Evolutionary conservation across 2,797 vertebrate genomes (phyloP).

Genomic region (Setipinna tenuifilis): DNA sequence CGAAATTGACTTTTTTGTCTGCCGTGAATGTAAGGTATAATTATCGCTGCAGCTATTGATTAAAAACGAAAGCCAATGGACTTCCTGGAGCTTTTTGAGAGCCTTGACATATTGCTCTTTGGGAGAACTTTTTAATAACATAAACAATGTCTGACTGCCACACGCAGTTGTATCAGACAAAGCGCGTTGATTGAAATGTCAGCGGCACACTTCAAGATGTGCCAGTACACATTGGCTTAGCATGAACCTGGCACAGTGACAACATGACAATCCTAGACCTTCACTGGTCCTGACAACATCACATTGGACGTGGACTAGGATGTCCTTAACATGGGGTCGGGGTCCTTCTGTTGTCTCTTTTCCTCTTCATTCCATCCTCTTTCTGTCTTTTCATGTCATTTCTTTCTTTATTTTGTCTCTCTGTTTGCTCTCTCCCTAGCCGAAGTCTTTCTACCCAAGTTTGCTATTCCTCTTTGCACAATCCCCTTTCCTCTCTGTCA

Average conservation of each 20-base stretch:
- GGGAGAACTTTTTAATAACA: neutral
- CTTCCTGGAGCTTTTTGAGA: neutral
- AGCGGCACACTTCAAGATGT: neutral
- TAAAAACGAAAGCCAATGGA: neutral
- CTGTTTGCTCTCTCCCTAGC: too few relatives aligned
- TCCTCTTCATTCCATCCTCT: neutral
- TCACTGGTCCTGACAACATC: neutral
- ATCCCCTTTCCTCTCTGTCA: neutral
- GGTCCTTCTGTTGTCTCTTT: neutral
- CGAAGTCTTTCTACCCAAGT: too few relatives aligned
- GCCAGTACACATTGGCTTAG: constrained; percentile 5
- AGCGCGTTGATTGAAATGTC: neutral
- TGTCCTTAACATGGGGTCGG: neutral
- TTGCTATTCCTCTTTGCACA: too few relatives aligned
- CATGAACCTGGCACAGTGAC: neutral
- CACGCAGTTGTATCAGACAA: neutral
- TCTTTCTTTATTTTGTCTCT: neutral
- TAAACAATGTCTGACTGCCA: constrained; percentile 3
- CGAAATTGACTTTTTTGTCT: constrained; percentile 16
- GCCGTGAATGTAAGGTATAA: constrained; percentile 8
- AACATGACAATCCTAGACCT: neutral
- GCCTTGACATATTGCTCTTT: neutral
- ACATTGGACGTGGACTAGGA: neutral
- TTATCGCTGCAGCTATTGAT: constrained; percentile 11
- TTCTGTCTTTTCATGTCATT: neutral